Evolutionary conservation across 2,888 invertebrate genomes (phyloP), one percentile per base, ranked within the genome.

Genomic region (Diploptera punctata): DNA sequence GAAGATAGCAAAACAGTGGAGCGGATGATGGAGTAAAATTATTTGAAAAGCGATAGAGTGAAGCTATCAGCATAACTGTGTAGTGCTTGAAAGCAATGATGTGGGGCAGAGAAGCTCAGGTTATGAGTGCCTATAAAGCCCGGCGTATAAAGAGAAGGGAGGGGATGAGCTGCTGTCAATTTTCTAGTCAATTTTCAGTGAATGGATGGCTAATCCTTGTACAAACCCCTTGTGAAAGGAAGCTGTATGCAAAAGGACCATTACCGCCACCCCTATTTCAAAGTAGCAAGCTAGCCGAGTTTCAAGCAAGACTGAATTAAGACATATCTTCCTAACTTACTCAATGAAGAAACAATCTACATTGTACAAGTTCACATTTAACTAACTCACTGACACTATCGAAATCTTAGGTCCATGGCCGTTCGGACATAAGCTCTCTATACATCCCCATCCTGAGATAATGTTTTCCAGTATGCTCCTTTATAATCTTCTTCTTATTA

Each of bases 141-240:
- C 57, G 43, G 68, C 19, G 57, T n/a, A 57, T 68, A 57, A 57
- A 57, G 38, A 21, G 62, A n/a, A 47, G 29, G 18, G 24, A 18
- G 47, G 70, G 68, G 70, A 47, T 33, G 68, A 71, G 74, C 68
- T 72, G 47, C 75, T 75, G 75, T 81, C 79, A 80, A 82, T 82
- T 82, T 82, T 82, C 81, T 81, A 82, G 81, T 81, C 82, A 81
- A 82, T 82, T 81, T 81, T 81, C 80, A 81, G 80, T 80, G 80
- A 80, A 80, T 77, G 76, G 76, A 77, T 74, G 76, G 78, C 77
- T 79, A 79, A 80, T 80, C 79, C 79, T 72, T 74, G 72, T 54
- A 72, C 72, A 75, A 75, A 74, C 68, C 73, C 75, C 69, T 44
- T 52, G 73, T 72, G 75, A 71, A 73, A 70, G 72, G 72, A 73